Evolutionary conservation across 2,113 vertebrate genomes (phyloP), one percentile per base, ranked within the genome.

Genomic region (Athene noctua): DNA sequence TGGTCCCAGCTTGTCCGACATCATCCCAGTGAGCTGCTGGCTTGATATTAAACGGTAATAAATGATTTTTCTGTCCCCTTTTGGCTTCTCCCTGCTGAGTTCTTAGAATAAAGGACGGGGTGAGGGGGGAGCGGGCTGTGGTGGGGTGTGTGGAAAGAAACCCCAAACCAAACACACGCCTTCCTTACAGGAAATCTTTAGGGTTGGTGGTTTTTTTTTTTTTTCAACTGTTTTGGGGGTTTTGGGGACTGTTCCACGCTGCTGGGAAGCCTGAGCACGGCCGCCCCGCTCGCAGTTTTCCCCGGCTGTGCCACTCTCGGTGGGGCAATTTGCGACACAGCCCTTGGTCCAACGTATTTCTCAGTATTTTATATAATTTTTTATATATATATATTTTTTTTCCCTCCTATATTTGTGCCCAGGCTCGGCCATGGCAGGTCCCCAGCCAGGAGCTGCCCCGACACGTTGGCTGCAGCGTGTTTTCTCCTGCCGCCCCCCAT

Each of bases 291-390:
- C 8, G 0, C 62, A 1, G 36, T 26, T 70, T 66, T 80, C 34
- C 26, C 58, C 0, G 0, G 5, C 40, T 2, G 0, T 3, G 2
- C 23, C 0, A 32, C 10, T 11, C 10, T 66, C 42, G 1, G 10
- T 0, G 32, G 82, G 42, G 21, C 6, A 5, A 66, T 30, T 65
- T 40, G 6, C 16, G 11, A 0, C 32, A 1, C 32, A 20, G 1
- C 4, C 20, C 11, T 49, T 34, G 30, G 5, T 15, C 34, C 32
- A 7, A 15, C 7, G 0, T 22, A 8, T 19, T 87, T 70, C 38
- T 47, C 8, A 27, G 25, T 1, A 4, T 20, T 73, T 73, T 17
- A 3, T 55, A 5, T n/a, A 1, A 5, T 4, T 23, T 32, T 71
- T 19, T 3, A 13, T 13, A 6, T 20, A 21, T 29, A 10, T 10